These are phyloP conservation scores for Acipenser ruthenus DNA, from an alignment of 2,797 vertebrate species.

Conservation along the genomic window DNA sequence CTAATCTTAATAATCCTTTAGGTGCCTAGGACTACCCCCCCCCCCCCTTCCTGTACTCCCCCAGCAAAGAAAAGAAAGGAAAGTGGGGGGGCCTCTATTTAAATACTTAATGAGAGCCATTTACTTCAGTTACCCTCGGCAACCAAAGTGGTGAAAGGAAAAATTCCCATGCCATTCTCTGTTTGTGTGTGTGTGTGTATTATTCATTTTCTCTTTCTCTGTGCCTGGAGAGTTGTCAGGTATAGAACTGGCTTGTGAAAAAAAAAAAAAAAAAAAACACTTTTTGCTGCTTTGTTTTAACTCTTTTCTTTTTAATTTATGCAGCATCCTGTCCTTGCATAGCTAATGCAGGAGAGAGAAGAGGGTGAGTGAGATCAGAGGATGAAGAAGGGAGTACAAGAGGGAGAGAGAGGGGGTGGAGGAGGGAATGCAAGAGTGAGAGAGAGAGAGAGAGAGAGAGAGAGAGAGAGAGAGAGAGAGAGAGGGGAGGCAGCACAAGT, in stretches of 20 bases:
- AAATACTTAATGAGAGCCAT: conserved; percentile 43
- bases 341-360: no score
- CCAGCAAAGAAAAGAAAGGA: not conserved
- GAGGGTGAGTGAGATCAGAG: no score
- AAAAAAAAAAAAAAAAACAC: no score
- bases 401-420: no score
- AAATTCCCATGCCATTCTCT: conserved; percentile 36
- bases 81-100: conserved; percentile 21
- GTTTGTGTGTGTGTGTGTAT: conserved; percentile 14
- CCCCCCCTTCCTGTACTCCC: not conserved
- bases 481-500: not conserved
- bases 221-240: not conserved
- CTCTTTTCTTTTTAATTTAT: no score
- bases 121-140: conserved; percentile 37
- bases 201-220: conserved; percentile 16
- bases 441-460: not conserved
- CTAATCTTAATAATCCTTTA: conserved; percentile 28
- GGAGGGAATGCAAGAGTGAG: no score
- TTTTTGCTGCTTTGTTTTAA: no score
- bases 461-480: not conserved
- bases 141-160: conserved; percentile 37
- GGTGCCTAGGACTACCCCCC: not conserved
- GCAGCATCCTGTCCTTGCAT: no score
- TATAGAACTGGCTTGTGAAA: not conserved
- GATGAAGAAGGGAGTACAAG: no score